Percentiles rank a stretch among this genome's conserved stretches.
Evolutionary conservation across 2,113 vertebrate species (phyloP).

Genomic region (Vireo altiloquus): DNA sequence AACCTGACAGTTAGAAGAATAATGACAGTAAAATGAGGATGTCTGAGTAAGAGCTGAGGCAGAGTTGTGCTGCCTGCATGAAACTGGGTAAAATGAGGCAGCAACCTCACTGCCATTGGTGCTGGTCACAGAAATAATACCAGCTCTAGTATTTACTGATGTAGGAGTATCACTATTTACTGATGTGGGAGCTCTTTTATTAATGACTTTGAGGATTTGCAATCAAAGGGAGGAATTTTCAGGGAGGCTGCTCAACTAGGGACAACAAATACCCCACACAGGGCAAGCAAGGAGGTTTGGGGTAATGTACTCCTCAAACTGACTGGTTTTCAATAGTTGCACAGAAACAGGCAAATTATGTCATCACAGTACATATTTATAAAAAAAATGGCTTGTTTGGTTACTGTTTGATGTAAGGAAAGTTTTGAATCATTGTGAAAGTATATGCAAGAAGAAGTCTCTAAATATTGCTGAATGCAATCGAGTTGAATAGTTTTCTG

Average conservation of each 20-base stretch:
- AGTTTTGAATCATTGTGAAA: background rate
- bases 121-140: background rate
- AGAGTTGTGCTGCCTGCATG: accelerated
- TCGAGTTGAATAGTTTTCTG: background rate
- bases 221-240: background rate
- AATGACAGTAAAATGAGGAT: background rate
- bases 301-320: accelerated
- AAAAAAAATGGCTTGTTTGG: background rate
- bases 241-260: background rate
- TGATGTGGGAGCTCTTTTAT: background rate
- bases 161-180: background rate
- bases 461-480: background rate
- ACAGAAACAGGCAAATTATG: background rate
- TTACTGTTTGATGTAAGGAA: background rate
- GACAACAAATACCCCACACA: background rate
- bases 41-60: background rate
- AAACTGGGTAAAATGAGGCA: background rate
- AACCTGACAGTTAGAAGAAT: background rate
- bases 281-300: background rate
- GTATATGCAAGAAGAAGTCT: background rate
- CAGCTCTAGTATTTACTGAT: background rate
- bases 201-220: background rate
- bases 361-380: background rate
- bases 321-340: background rate
- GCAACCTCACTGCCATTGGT: background rate